Conservation (phyloP, 1,140 invertebrate genomes). For the Gonioctena quinquepunctata region DNA sequence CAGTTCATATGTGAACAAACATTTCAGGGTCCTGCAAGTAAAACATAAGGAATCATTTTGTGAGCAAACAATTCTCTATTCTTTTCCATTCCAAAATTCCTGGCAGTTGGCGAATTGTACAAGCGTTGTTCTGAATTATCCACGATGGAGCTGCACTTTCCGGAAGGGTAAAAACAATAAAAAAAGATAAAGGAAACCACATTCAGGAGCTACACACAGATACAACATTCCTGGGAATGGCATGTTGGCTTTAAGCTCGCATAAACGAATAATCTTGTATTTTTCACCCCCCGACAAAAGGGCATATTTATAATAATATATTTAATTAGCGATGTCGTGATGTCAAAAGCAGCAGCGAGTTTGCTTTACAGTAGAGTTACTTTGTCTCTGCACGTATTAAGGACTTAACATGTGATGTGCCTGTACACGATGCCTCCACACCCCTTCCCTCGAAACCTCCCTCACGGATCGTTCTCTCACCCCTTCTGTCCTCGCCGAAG, state of each 20-base stretch:
- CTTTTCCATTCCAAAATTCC: no score
- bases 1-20: no score
- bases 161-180: not conserved
- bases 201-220: slow-evolving; percentile 7
- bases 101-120: no score
- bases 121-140: no score
- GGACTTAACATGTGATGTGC: slow-evolving; percentile 48
- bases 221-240: slow-evolving; percentile 8
- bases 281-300: slow-evolving; percentile 27
- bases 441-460: not conserved
- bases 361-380: slow-evolving; percentile 47
- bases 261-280: slow-evolving; percentile 27
- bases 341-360: slow-evolving; percentile 43
- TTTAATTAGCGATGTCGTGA: slow-evolving; percentile 46
- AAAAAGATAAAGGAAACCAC: slow-evolving; percentile 10
- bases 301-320: slow-evolving; percentile 49
- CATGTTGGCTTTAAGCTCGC: slow-evolving; percentile 6
- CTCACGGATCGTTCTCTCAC: not conserved
- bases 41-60: no score
- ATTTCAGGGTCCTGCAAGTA: no score
- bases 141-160: not conserved
- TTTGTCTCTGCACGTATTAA: slow-evolving; percentile 48
- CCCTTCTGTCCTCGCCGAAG: not conserved
- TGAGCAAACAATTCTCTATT: no score
- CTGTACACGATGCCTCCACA: slow-evolving; percentile 33